Evolutionary conservation across 2,113 vertebrate genomes (phyloP), one percentile per base, ranked within the genome.

Genomic region (Terrapene triunguis): DNA sequence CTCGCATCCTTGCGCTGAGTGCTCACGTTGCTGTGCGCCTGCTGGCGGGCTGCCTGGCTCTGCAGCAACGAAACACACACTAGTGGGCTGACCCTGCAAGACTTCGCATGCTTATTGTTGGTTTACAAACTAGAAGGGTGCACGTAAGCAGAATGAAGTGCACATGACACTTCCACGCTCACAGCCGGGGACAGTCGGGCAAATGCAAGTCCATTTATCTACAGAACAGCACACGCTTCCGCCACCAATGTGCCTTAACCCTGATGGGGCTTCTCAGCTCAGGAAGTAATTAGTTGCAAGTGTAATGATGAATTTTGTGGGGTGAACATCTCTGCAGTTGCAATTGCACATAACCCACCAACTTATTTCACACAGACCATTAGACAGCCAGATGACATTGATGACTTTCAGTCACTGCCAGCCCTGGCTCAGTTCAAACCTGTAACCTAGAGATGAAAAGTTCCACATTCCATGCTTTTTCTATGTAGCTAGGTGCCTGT

Each of bases 201-300:
- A 76, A 12, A 1, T 32, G 53, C 17, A 53, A 8, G 50, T 55
- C n/a, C 51, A 76, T 82, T 47, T 38, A 47, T 10, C 35, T n/a
- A 47, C 6, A 32, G n/a, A 89, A n/a, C 87, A 81, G 16, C 44
- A 51, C 21, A 13, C 1, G 8, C 0, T 1, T 51, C 42, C 5
- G 5, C 24, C 10, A 0, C 1, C 22, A 22, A 14, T 44, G 16
- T 35, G 82, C 16, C 27, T 76, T 2, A 3, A 9, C 8, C 38
- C 25, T 80, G 82, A 59, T 22, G 55, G 69, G 10, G 50, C 25
- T 8, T 10, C 11, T 47, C 3, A 38, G 51, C 14, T 54, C 27
- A 32, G 47, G 32, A 54, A 44, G 27, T 7, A 25, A 54, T 82
- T n/a, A 38, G 22, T 42, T n/a, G 16, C 19, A 32, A 54, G 29